Percentiles rank a stretch among this genome's conserved stretches.
phyloP scores from a whole-genome alignment of 35 echinoderm and acorn worm species.

The Apostichopus californicus region DNA sequence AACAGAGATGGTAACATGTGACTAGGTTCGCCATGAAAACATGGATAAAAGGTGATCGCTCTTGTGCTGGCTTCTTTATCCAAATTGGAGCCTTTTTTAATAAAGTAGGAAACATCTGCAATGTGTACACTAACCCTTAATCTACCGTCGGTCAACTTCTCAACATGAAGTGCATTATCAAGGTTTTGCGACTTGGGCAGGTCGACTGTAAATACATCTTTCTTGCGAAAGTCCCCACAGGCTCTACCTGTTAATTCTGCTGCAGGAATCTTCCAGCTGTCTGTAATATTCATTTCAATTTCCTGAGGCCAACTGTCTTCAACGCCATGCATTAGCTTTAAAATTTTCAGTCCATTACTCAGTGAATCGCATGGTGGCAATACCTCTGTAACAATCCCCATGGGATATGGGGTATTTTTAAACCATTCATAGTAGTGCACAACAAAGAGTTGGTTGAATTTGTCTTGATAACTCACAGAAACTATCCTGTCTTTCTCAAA shows the following conservation, averaged over 20 bases:
- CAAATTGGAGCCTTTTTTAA: slow-evolving; percentile 1
- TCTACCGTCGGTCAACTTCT: slow-evolving; percentile 10
- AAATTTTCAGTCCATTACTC: slow-evolving; percentile 67
- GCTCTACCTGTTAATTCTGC: slow-evolving; percentile 52
- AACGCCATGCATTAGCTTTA: slow-evolving; percentile 80
- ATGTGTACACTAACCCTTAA: slow-evolving; percentile 82
- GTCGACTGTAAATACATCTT: slow-evolving; percentile 78
- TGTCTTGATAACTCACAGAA: slow-evolving; percentile 31
- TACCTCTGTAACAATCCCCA: slow-evolving; percentile 75
- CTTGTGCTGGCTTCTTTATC: slow-evolving; percentile 42
- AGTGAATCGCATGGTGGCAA: slow-evolving; percentile 51
- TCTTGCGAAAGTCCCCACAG: slow-evolving; percentile 43
- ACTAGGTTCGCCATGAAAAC: slow-evolving; percentile 50
- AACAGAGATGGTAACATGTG: slow-evolving; percentile 8
- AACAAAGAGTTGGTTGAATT: slow-evolving; percentile 77
- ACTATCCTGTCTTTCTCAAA: not conserved
- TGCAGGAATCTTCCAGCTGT: slow-evolving; percentile 71
- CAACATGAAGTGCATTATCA: slow-evolving; percentile 32
- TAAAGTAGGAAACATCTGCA: slow-evolving; percentile 41
- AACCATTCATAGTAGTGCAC: slow-evolving; percentile 86
- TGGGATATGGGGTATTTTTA: slow-evolving; percentile 55
- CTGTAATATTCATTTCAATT: slow-evolving; percentile 47
- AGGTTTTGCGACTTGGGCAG: slow-evolving; percentile 67
- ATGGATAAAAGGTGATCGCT: slow-evolving; percentile 75
- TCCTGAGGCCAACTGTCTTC: slow-evolving; percentile 64